Evolutionary conservation across 2,888 invertebrate genomes (phyloP), one percentile per base, ranked within the genome.

Genomic region (Heliconius charithonia): DNA sequence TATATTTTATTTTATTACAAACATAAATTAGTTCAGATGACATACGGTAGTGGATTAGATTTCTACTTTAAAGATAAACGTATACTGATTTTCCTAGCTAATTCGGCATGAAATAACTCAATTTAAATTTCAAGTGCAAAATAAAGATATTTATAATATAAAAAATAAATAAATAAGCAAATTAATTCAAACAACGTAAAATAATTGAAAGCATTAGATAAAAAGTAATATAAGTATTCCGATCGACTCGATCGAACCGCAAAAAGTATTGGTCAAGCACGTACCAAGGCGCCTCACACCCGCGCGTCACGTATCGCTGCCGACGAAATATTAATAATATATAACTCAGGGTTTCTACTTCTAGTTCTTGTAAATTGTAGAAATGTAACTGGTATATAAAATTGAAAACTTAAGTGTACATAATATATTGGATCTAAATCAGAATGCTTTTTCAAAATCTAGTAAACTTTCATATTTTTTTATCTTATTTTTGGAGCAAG

Each of bases 191-290:
- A 67, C 56, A 65, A 29, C 29, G 59, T 78, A 75, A 45, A 45
- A 41, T 70, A 77, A 72, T 76, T 76, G 77, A 81, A 79, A 79
- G 72, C 70, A 75, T 78, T 77, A 73, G 67, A 75, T 71, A 70
- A 80, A 80, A 79, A 80, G 59, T 71, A n/a, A 72, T 79, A 81
- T 77, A 80, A 76, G 76, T 77, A 79, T 81, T 81, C 73, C 16
- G 67, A 67, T 71, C 77, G 65, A 45, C 37, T 80, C 76, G 75
- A 78, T 80, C 65, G 77, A 51, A 71, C 66, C 71, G 75, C 71
- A 77, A 81, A 79, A 79, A 81, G 77, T 75, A 77, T 72, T 27
- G 80, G 79, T 80, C 79, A 80, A 76, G 76, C 71, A 75, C 76
- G 73, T 65, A 51, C 72, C 37, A 13, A 71, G 63, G 63, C 71